These are phyloP conservation scores for Pristionchus exspectatus DNA, from an alignment of 2,888 invertebrate genomes.

Conservation along the genomic window DNA sequence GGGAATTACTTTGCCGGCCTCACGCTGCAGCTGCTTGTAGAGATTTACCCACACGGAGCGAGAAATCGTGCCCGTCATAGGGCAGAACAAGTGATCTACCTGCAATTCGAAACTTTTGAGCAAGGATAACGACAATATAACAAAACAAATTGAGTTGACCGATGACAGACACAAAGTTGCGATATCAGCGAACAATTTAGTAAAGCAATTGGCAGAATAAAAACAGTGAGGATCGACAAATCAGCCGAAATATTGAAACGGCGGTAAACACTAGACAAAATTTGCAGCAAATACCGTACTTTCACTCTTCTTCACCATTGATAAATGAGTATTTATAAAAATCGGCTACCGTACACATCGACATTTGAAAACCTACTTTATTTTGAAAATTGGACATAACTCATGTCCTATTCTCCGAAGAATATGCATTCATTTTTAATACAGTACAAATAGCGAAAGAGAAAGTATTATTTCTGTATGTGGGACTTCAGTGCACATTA, in stretches of 20 bases:
- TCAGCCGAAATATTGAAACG: neutral
- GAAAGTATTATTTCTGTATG: too few relatives aligned
- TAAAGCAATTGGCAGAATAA: neutral
- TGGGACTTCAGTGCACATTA: too few relatives aligned
- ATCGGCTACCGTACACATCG: too few relatives aligned
- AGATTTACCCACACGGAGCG: constrained; percentile 71
- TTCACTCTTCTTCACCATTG: too few relatives aligned
- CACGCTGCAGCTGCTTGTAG: constrained; percentile 75
- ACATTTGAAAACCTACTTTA: too few relatives aligned
- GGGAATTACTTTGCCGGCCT: constrained; percentile 68
- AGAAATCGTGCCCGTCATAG: constrained; percentile 60
- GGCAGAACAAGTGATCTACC: constrained; percentile 39
- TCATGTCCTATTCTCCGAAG: too few relatives aligned
- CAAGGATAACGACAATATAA: neutral
- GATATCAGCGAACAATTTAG: neutral
- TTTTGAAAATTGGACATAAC: too few relatives aligned
- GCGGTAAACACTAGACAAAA: neutral
- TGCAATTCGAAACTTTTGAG: neutral
- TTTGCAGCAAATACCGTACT: too few relatives aligned
- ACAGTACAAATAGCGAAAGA: too few relatives aligned
- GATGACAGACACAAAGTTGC: neutral
- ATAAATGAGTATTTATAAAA: too few relatives aligned
- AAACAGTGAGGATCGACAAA: neutral
- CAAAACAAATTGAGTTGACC: neutral
- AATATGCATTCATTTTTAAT: too few relatives aligned